phyloP scores from a whole-genome alignment of 1,140 invertebrate genomes.

The Eubasilissa regina region DNA sequence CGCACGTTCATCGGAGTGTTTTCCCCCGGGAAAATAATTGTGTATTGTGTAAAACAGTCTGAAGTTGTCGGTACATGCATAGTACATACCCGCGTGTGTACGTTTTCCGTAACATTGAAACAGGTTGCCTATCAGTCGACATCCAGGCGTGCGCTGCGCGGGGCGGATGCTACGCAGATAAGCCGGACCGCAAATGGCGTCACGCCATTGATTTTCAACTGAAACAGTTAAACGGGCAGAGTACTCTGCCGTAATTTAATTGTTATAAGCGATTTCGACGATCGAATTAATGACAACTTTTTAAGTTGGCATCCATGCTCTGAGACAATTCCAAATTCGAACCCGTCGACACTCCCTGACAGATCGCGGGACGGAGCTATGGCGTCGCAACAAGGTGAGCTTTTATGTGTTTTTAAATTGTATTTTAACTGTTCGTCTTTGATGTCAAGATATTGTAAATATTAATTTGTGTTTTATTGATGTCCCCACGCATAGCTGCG shows the following conservation, averaged over 20 bases:
- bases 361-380: conserved; percentile 47
- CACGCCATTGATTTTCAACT: conserved; percentile 50
- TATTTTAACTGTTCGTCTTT: not conserved
- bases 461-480: not conserved
- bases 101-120: conserved; percentile 12
- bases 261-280: conserved; percentile 4
- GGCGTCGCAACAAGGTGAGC: conserved; percentile 57
- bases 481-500: not conserved
- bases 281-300: conserved; percentile 24
- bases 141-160: conserved; percentile 45
- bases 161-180: conserved; percentile 34
- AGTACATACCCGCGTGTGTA: not conserved
- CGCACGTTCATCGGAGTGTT: not conserved
- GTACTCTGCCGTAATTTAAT: not conserved
- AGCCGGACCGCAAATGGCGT: conserved; percentile 42
- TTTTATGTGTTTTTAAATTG: conserved; percentile 26
- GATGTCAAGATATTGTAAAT: not conserved
- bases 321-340: conserved; percentile 29
- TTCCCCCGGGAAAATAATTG: conserved; percentile 6
- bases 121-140: conserved; percentile 52
- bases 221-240: not conserved
- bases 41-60: too few species aligned
- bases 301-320: conserved; percentile 22
- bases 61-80: too few species aligned
- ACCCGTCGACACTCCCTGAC: conserved; percentile 37